Evolutionary conservation across 2,888 invertebrate species (phyloP).

Genomic region (Opisthograptis luteolata): DNA sequence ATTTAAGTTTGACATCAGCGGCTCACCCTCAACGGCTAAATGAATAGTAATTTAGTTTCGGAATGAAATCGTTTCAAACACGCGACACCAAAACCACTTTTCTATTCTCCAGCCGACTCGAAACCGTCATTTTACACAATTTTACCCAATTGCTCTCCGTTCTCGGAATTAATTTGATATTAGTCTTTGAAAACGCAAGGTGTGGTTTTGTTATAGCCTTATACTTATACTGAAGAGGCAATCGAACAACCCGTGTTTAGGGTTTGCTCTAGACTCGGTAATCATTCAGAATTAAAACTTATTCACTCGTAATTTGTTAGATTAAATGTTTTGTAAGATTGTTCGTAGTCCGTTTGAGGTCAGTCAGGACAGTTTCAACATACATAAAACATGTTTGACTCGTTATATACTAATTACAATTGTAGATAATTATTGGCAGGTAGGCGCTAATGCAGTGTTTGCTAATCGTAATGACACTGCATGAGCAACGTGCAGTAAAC

Average conservation of each 20-base stretch:
- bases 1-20: constrained; percentile 75
- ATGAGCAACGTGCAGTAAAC: constrained; percentile 5
- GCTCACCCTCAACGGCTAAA: constrained; percentile 77
- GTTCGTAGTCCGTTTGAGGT: constrained; percentile 25
- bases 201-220: constrained; percentile 75
- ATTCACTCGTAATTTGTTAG: constrained; percentile 58
- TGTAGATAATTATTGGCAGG: constrained; percentile 24
- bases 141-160: constrained; percentile 82
- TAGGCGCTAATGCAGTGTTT: constrained; percentile 34
- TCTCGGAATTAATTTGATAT: constrained; percentile 84
- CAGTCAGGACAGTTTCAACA: constrained; percentile 27
- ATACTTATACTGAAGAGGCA: constrained; percentile 77
- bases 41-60: constrained; percentile 83
- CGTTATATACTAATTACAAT: constrained; percentile 33
- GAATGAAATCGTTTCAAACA: constrained; percentile 82
- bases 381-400: constrained; percentile 26
- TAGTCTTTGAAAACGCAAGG: constrained; percentile 83
- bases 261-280: constrained; percentile 68
- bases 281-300: constrained; percentile 65
- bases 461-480: constrained; percentile 34
- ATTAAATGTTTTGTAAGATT: constrained; percentile 48
- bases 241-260: constrained; percentile 76
- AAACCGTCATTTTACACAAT: constrained; percentile 84
- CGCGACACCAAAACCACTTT: constrained; percentile 83
- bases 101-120: constrained; percentile 78